Evolutionary conservation across 1,140 invertebrate genomes (phyloP), one percentile per base, ranked within the genome.

Genomic region (Palaemon carinicauda): DNA sequence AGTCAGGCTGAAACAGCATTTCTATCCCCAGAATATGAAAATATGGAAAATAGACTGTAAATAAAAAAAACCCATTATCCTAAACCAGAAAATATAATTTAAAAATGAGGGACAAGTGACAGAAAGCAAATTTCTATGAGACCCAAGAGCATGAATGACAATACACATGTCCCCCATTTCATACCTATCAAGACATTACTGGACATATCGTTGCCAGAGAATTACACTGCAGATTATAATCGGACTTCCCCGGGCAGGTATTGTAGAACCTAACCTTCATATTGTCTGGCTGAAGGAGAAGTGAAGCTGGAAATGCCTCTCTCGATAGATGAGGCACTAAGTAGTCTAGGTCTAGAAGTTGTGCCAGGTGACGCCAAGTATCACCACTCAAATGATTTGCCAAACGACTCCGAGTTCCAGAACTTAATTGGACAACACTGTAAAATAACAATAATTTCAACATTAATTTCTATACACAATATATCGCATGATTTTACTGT

Each of bases 321-420:
- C 78, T 80, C 51, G 77, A 77, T 50, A 51, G 73, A 50, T 78
- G 80, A 14, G 77, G 78, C 14, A 86, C 77, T 78, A 86, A 31
- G 65, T 78, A 86, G 54, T 86, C 84, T 65, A 86, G 31, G 60
- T 86, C 84, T 21, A 86, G 60, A 50, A 86, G 77, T 31, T 80
- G 84, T 29, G 84, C 84, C 33, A 86, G 65, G 78, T 86, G 84
- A 7, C 69, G 84, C 84, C 84, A 86, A 19, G 84, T 86, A 60
- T 86, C 77, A 24, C 84, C 84, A 80, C 84, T 86, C 51, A 86
- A 78, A 12, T 71, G 77, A 65, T 78, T 86, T 21, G 84, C 84
- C n/a, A 86, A 52, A 19, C 77, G 75, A 9, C 31, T 78, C 14
- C 84, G 56, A 12, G 73, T 50, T 33, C 84, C 60, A 12, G 80